Evolutionary conservation across 2,113 vertebrate species (phyloP).

Genomic region (Arvicanthis niloticus): DNA sequence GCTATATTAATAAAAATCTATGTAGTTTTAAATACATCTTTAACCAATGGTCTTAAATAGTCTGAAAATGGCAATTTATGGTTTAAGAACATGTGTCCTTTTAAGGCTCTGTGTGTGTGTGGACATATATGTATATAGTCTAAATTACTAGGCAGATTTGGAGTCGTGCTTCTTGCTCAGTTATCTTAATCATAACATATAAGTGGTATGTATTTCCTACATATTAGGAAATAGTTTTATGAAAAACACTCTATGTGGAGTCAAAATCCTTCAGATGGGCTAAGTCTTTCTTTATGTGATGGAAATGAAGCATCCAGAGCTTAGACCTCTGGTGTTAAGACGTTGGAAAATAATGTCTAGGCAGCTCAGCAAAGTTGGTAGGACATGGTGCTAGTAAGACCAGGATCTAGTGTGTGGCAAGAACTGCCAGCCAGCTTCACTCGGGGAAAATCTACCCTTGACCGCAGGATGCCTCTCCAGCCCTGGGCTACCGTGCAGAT

Average conservation of each 20-base stretch:
- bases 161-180: conserved; percentile 14
- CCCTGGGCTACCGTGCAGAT: neutral
- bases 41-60: conserved; percentile 41
- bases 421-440: neutral
- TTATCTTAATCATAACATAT: conserved; percentile 64
- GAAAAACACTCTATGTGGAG: conserved; percentile 47
- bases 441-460: conserved; percentile 23
- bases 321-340: conserved; percentile 21
- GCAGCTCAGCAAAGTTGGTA: conserved; percentile 15
- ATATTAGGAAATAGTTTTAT: conserved; percentile 45
- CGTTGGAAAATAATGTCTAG: neutral
- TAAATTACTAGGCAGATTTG: conserved; percentile 30
- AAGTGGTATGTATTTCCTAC: conserved; percentile 26
- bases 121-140: neutral
- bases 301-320: neutral
- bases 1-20: conserved; percentile 7
- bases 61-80: conserved; percentile 49
- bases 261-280: conserved; percentile 44
- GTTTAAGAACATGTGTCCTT: conserved; percentile 33
- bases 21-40: conserved; percentile 48
- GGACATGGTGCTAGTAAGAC: neutral
- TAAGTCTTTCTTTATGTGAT: conserved; percentile 41
- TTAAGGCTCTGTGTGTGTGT: neutral
- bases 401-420: neutral
- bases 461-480: neutral